These are phyloP conservation scores for Hemicordylus capensis DNA, from an alignment of 2,113 vertebrate genomes.

Conservation along the genomic window DNA sequence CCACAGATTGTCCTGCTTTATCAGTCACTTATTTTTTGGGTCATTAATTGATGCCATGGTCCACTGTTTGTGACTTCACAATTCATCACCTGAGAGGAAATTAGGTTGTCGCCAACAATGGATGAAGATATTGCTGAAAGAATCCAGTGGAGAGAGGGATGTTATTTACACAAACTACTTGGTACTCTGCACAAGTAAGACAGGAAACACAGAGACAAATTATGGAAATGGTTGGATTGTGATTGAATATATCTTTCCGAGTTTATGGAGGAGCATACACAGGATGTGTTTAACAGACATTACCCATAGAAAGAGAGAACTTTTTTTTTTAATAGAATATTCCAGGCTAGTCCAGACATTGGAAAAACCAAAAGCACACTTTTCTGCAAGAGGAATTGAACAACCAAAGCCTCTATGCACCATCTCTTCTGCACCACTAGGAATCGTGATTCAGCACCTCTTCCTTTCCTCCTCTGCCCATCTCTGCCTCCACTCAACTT, in stretches of 20 bases:
- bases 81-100: conserved; percentile 56
- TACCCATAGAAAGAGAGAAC: not conserved
- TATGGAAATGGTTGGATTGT: conserved; percentile 29
- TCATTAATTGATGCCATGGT: conserved; percentile 58
- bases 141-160: conserved; percentile 39
- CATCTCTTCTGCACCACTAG: not conserved
- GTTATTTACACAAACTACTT: conserved; percentile 32
- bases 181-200: conserved; percentile 32
- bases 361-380: no score
- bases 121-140: conserved; percentile 50
- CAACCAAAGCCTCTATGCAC: not conserved
- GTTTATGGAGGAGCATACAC: conserved; percentile 30
- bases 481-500: not conserved
- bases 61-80: conserved; percentile 55
- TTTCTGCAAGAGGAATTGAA: not conserved
- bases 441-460: not conserved
- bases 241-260: conserved; percentile 27
- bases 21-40: conserved; percentile 60
- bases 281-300: conserved; percentile 4
- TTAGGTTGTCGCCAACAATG: conserved; percentile 51
- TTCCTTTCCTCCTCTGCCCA: not conserved
- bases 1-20: conserved; percentile 62
- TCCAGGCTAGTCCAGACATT: no score
- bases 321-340: not conserved
- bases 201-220: conserved; percentile 21